These are phyloP conservation scores for Sterna hirundo DNA, from an alignment of 2,113 vertebrate species.

Conservation along the genomic window DNA sequence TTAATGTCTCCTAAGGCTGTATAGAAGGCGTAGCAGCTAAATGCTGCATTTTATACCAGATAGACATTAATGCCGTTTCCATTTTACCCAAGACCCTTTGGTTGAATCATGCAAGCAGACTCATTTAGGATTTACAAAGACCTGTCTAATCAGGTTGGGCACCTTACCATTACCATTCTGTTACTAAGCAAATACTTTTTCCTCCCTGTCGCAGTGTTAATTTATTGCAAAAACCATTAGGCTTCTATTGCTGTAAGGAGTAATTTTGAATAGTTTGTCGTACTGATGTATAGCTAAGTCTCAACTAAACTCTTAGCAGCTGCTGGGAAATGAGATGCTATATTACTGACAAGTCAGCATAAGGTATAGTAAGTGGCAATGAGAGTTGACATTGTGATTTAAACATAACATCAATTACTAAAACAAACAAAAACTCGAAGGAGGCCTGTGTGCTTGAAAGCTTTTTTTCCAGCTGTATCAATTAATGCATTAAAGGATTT, in stretches of 20 bases:
- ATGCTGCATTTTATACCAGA: neutral
- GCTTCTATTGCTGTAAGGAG: constrained; percentile 1
- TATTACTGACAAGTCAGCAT: neutral
- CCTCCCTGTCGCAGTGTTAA: neutral
- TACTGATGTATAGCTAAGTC: neutral
- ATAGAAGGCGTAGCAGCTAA: neutral
- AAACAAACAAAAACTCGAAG: neutral
- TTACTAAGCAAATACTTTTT: constrained; percentile 6
- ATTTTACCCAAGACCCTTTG: neutral
- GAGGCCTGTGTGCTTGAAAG: neutral
- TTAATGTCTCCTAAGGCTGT: neutral
- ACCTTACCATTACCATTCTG: neutral
- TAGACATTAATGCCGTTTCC: neutral
- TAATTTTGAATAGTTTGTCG: neutral
- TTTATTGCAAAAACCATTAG: constrained; percentile 15
- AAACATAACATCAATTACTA: neutral
- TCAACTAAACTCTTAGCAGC: constrained; percentile 15
- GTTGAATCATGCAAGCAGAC: neutral
- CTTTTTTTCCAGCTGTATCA: neutral
- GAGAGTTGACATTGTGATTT: neutral
- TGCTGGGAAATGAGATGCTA: neutral
- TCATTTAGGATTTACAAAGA: constrained; percentile 5
- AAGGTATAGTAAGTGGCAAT: neutral
- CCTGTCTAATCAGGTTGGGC: neutral
- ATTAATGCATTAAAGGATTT: neutral